Evolutionary conservation across 2,113 vertebrate genomes (phyloP).

Genomic region (Daphoenositta chrysoptera): DNA sequence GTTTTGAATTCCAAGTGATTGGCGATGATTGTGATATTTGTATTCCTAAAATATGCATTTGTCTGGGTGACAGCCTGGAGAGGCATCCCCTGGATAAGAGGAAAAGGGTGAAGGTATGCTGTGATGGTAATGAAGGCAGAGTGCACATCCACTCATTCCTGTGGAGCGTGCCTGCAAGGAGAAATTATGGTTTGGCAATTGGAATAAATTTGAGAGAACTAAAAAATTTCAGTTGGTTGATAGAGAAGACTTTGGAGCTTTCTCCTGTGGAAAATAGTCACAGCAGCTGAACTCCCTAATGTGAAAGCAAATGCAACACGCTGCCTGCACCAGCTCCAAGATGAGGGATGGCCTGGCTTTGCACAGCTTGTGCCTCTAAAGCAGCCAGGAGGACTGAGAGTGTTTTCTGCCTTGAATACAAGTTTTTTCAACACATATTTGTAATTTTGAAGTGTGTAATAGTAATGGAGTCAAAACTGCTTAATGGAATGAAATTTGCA

Average conservation of each 20-base stretch:
- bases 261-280: not conserved
- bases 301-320: accelerated
- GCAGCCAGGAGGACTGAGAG: not conserved
- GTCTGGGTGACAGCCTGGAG: not conserved
- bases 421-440: not conserved
- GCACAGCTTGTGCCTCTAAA: not conserved
- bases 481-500: not conserved
- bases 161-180: not conserved
- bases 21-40: not conserved
- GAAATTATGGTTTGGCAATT: not conserved
- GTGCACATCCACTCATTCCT: not conserved
- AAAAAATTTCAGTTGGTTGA: not conserved
- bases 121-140: accelerated
- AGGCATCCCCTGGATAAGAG: not conserved
- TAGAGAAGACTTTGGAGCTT: not conserved
- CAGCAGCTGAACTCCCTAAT: not conserved
- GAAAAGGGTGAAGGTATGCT: not conserved
- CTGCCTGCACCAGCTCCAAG: not conserved
- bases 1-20: not conserved
- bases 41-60: not conserved
- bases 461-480: not conserved
- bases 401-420: not conserved
- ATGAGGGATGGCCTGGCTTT: not conserved
- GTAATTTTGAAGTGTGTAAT: not conserved
- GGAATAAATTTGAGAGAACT: not conserved